These are phyloP conservation scores for Peromyscus maniculatus DNA, from an alignment of 2,113 vertebrate species.

Conservation along the genomic window DNA sequence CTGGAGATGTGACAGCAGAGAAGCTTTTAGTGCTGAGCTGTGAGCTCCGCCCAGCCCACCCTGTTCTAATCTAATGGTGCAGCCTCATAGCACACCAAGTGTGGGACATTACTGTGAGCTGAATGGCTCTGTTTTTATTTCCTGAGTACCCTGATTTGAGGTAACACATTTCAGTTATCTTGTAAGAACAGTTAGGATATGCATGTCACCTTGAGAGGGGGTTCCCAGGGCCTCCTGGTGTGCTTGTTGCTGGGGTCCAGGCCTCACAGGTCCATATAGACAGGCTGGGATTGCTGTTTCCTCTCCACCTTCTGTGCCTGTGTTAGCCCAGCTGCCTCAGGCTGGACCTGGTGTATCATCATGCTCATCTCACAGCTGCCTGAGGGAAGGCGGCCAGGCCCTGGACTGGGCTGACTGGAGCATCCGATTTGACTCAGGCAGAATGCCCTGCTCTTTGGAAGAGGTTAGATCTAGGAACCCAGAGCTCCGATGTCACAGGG, in stretches of 20 bases:
- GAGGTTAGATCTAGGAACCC: not conserved
- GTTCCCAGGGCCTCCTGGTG: not conserved
- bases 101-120: not conserved
- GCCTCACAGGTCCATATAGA: too few species aligned
- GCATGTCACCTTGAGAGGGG: not conserved
- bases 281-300: rapidly evolving
- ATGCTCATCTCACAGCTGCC: rapidly evolving
- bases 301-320: not conserved
- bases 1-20: not conserved
- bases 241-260: not conserved
- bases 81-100: not conserved
- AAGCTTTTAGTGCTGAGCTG: not conserved
- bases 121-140: not conserved
- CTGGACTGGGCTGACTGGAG: not conserved
- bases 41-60: too few species aligned
- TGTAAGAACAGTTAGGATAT: rapidly evolving
- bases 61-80: not conserved
- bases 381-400: not conserved
- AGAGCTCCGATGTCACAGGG: not conserved
- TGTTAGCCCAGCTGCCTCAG: not conserved
- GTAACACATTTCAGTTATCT: too few species aligned
- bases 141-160: not conserved
- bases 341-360: not conserved
- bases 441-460: not conserved
- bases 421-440: not conserved